Percentiles rank a stretch among this genome's conserved stretches.
phyloP scores from a whole-genome alignment of 2,113 vertebrate genomes.

The Acanthochromis polyacanthus region DNA sequence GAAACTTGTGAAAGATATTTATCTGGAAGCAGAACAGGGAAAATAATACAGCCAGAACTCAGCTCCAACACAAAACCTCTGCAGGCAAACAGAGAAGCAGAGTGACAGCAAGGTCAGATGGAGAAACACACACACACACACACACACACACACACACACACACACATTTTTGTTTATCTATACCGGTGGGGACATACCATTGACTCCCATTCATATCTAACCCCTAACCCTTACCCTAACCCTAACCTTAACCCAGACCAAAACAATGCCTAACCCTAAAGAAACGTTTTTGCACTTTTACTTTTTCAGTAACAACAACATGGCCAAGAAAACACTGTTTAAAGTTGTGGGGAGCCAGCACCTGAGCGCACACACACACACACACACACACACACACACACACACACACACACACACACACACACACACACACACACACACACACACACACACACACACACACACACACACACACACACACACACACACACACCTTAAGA shows the following conservation, averaged over 20 bases:
- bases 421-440: too few relatives aligned
- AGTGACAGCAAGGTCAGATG: conserved; percentile 48
- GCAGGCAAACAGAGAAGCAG: conserved; percentile 50
- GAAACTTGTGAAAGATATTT: conserved; percentile 79
- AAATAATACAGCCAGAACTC: conserved; percentile 60
- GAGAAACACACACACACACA: conserved; percentile 25
- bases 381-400: neutral
- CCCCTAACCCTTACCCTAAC: too few relatives aligned
- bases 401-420: too few relatives aligned
- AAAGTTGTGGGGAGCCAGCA: too few relatives aligned
- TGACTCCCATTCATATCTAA: too few relatives aligned
- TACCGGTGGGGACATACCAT: too few relatives aligned
- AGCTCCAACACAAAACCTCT: conserved; percentile 62
- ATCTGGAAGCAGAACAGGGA: conserved; percentile 60
- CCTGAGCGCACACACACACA: conserved; percentile 19
- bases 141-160: conserved; percentile 6
- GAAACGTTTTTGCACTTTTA: too few relatives aligned
- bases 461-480: conserved; percentile 24
- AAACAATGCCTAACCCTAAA: too few relatives aligned
- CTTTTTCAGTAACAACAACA: too few relatives aligned
- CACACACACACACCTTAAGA: neutral
- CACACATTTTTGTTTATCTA: too few relatives aligned
- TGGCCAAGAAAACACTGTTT: too few relatives aligned
- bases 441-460: conserved; percentile 19
- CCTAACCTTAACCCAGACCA: too few relatives aligned